These are phyloP conservation scores for Troglohyphantes excavatus DNA, from an alignment of 2,888 invertebrate genomes.

Conservation along the genomic window DNA sequence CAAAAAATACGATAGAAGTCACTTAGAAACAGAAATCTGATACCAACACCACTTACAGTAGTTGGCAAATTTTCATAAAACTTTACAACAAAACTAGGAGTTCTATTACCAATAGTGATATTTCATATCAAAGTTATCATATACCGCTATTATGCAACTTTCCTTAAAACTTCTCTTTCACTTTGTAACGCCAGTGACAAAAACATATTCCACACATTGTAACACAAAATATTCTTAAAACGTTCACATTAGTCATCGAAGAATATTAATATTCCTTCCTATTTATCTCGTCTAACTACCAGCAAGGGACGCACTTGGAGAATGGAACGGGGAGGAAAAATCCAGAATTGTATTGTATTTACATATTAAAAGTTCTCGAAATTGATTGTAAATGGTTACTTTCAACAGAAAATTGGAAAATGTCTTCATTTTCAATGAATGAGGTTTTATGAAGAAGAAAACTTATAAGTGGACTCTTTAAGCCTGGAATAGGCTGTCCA, in stretches of 20 bases:
- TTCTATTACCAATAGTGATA: no score
- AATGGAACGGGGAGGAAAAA: neutral
- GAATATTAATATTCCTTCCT: neutral
- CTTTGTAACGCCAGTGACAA: neutral
- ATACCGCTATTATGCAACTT: no score
- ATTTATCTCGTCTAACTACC: no score
- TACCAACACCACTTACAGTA: no score
- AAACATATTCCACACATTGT: neutral
- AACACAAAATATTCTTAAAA: neutral
- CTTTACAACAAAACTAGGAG: no score
- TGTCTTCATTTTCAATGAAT: conserved; percentile 16
- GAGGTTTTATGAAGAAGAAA: conserved; percentile 20
- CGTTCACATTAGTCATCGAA: neutral
- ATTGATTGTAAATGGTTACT: conserved; percentile 22
- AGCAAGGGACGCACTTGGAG: neutral
- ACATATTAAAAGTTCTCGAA: conserved; percentile 45
- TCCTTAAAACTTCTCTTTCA: neutral
- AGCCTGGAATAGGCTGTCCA: conserved; percentile 35
- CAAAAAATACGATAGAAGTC: no score
- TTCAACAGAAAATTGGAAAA: neutral
- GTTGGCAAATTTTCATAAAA: no score
- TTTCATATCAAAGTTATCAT: no score
- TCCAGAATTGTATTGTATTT: conserved; percentile 14
- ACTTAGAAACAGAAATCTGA: no score
- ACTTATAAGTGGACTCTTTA: conserved; percentile 23